Conservation (phyloP, 2,113 vertebrate genomes). For the Octodon degus region DNA sequence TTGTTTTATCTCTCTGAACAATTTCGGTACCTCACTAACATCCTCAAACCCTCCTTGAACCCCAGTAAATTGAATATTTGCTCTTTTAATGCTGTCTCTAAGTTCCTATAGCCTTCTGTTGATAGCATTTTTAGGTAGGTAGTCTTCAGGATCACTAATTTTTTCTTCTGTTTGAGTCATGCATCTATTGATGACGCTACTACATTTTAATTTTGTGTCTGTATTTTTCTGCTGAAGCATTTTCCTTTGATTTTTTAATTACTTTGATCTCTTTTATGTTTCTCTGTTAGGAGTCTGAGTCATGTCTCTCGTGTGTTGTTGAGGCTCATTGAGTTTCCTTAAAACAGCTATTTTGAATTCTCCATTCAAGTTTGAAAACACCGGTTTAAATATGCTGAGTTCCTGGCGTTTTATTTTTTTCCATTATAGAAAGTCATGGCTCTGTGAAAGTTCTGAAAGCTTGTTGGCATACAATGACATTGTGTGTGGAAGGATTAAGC, state of each 20-base stretch:
- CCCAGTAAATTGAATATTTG: background rate
- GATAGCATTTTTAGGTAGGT: background rate
- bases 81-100: background rate
- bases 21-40: background rate
- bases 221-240: background rate
- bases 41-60: background rate
- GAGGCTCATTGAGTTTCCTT: background rate
- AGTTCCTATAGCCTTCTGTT: background rate
- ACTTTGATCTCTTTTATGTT: background rate
- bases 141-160: background rate
- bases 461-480: background rate
- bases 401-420: background rate
- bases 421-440: background rate
- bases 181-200: background rate
- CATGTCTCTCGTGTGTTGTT: background rate
- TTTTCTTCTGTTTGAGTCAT: background rate
- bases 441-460: background rate
- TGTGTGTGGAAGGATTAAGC: background rate
- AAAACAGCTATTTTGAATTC: background rate
- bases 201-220: background rate
- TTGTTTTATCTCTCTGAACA: background rate
- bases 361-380: background rate
- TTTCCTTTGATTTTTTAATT: background rate
- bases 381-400: no score
- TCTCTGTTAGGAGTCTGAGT: background rate